phyloP scores from a whole-genome alignment of 2,888 invertebrate species.

The Trachelus troglodyta region DNA sequence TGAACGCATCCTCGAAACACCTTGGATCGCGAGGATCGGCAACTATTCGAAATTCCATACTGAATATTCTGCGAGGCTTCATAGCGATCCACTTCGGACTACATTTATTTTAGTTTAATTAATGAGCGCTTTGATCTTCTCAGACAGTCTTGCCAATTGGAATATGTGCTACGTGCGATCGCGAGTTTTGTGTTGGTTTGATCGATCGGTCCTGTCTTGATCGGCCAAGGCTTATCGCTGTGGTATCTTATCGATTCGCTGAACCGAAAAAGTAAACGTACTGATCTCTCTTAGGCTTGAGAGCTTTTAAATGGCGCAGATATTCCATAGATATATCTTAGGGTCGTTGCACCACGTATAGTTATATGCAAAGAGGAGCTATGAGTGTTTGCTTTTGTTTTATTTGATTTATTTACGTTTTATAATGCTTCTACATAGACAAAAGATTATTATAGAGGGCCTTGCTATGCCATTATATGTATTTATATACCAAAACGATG shows the following conservation, averaged over 20 bases:
- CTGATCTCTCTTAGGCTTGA: background rate
- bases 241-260: background rate
- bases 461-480: background rate
- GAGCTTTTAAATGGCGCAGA: background rate
- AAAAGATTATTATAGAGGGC: constrained; percentile 3
- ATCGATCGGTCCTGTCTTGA: background rate
- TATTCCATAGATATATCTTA: background rate
- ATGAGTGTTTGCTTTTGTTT: constrained; percentile 14
- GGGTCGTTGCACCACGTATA: background rate
- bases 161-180: background rate
- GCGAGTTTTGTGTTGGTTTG: background rate
- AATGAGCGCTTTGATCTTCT: too few relatives aligned
- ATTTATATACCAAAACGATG: background rate
- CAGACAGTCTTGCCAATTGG: background rate
- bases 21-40: background rate
- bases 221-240: background rate
- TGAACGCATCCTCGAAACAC: background rate
- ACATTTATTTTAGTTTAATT: background rate
- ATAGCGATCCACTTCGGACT: background rate
- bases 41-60: background rate
- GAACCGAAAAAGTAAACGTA: background rate
- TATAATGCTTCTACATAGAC: constrained; percentile 15
- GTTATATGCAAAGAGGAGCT: background rate
- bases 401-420: constrained; percentile 18
- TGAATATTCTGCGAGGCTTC: background rate